Percentiles rank a stretch among this genome's conserved stretches.
phyloP scores from a whole-genome alignment of 2,888 invertebrate species.

The Eupithecia centaureata region DNA sequence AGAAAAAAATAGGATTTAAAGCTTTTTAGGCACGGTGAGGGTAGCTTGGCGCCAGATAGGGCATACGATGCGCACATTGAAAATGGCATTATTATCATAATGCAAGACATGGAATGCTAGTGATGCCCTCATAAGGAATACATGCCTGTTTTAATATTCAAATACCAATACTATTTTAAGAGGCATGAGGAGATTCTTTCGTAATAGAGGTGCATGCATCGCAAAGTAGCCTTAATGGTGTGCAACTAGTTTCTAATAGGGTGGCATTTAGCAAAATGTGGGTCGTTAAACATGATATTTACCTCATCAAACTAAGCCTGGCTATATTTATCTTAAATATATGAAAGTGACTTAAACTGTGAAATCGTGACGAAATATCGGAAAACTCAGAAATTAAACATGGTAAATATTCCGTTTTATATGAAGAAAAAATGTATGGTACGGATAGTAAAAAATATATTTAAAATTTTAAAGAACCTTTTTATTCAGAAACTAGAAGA shows the following conservation, averaged over 20 bases:
- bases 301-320: not conserved
- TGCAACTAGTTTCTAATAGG: slow-evolving; percentile 15
- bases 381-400: no score
- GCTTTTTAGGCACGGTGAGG: slow-evolving; percentile 40
- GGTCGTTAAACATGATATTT: not conserved
- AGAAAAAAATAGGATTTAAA: slow-evolving; percentile 25
- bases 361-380: no score
- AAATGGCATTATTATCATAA: slow-evolving; percentile 81
- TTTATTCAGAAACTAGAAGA: no score
- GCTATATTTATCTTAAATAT: slow-evolving; percentile 1
- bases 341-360: slow-evolving; percentile 8
- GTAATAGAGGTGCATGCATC: slow-evolving; percentile 44
- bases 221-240: slow-evolving; percentile 11
- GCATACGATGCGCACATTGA: slow-evolving; percentile 70
- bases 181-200: slow-evolving; percentile 54
- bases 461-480: no score
- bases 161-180: slow-evolving; percentile 58
- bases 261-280: slow-evolving; percentile 8
- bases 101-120: slow-evolving; percentile 76
- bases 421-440: no score
- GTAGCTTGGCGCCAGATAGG: slow-evolving; percentile 64
- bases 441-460: no score
- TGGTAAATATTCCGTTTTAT: no score
- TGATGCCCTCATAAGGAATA: slow-evolving; percentile 67
- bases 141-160: slow-evolving; percentile 61